These are phyloP conservation scores for Calliphora vomitoria DNA, from an alignment of 2,888 invertebrate genomes.

Conservation along the genomic window DNA sequence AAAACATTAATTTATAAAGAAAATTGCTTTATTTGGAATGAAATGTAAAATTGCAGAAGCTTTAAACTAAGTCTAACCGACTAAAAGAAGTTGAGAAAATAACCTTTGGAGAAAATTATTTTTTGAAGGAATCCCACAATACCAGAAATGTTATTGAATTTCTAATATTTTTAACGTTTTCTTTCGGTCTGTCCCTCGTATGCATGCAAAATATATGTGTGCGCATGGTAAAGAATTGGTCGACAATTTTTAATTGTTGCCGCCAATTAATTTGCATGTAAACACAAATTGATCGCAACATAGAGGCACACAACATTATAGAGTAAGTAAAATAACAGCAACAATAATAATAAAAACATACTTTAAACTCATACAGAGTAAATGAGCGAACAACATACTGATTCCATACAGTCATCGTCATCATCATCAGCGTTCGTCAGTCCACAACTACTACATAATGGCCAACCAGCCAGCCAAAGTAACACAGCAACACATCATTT, in stretches of 20 bases:
- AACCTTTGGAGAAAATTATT: too few relatives aligned
- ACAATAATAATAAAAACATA: conserved; percentile 17
- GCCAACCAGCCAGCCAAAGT: conserved; percentile 35
- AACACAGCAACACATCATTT: conserved; percentile 63
- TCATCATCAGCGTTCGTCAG: conserved; percentile 17
- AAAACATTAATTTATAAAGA: too few relatives aligned
- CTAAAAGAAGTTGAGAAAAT: too few relatives aligned
- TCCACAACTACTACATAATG: conserved; percentile 29
- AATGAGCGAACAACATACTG: conserved; percentile 56
- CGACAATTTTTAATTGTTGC: conserved; percentile 75
- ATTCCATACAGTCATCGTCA: conserved; percentile 35
- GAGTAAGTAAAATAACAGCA: conserved; percentile 48
- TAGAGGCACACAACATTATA: conserved; percentile 57
- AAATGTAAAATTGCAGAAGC: too few relatives aligned
- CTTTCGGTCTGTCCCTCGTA: too few relatives aligned
- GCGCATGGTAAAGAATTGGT: conserved; percentile 51
- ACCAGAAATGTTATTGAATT: too few relatives aligned
- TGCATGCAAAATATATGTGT: too few relatives aligned
- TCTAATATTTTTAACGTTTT: too few relatives aligned
- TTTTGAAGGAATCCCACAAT: too few relatives aligned
- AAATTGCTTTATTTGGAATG: too few relatives aligned
- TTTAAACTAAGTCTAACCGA: too few relatives aligned
- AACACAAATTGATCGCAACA: conserved; percentile 77
- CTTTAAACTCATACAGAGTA: conserved; percentile 58
- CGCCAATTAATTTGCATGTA: conserved; percentile 77